Evolutionary conservation across 2,113 vertebrate species (phyloP), one percentile per base, ranked within the genome.

Genomic region (Paradoxurus hermaphroditus): DNA sequence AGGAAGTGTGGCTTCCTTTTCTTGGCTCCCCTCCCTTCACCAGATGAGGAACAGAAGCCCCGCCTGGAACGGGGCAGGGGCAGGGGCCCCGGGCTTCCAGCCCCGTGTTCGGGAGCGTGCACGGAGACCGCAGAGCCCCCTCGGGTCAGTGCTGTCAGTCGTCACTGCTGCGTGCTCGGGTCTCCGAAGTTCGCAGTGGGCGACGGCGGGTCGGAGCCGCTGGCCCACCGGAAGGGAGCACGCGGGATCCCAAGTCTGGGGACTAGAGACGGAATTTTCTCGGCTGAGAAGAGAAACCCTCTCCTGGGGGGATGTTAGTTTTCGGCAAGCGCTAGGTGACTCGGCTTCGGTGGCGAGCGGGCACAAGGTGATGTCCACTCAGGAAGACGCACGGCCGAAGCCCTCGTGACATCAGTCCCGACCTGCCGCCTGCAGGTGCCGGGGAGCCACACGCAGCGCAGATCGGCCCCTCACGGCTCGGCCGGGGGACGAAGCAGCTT

Each of bases 81-180:
- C 41, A 41, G 49, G 83, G 31, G 7, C 31, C 29, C 21, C 2
- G 25, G 2, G 10, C 0, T 0, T 4, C 11, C 1, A 7, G 0
- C 3, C 34, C 7, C 3, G 1, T 1, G 0, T 2, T 4, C 5
- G 13, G 21, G 13, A 36, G 7, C 15, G 62, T 11, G 23, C 44
- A 1, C 2, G 41, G 4, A 18, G n/a, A 5, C 0, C 0, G 1
- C 62, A 53, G 29, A 11, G 7, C 27, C 2, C 44, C 25, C 19
- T 49, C 4, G 34, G 67, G 25, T 21, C 11, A 46, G 36, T 14
- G 14, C 46, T 10, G 49, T 49, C 49, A 7, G 49, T 11, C 10
- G 49, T 23, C 39, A 3, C 2, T 5, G 16, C 0, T 0, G 46
- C 1, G 29, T 5, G 11, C 7, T 4, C 31, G 1, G 9, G 6